Evolutionary conservation across 2,888 invertebrate species (phyloP).

Genomic region (Marasmarcha lunaedactyla): DNA sequence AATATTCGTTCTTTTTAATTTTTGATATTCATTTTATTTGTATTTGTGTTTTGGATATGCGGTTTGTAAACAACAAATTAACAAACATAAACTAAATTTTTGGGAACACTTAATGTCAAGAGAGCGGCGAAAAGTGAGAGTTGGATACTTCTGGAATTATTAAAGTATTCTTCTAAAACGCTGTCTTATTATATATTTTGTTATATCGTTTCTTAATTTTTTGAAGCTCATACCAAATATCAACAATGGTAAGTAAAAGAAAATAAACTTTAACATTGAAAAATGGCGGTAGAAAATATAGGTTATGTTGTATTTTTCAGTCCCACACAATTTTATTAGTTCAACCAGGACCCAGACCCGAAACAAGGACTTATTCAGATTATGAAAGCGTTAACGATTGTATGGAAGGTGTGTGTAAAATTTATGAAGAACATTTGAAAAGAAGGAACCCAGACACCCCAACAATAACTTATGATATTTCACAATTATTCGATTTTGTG

Average conservation of each 20-base stretch:
- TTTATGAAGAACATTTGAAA: slow-evolving; percentile 98
- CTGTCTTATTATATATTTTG: too few species aligned
- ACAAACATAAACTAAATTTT: too few species aligned
- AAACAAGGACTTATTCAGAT: slow-evolving; percentile 97
- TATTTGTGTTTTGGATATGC: too few species aligned
- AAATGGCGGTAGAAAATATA: slow-evolving; percentile 35
- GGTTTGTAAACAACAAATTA: too few species aligned
- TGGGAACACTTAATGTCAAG: too few species aligned
- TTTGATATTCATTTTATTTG: too few species aligned
- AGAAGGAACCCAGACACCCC: slow-evolving; percentile 94
- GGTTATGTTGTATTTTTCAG: slow-evolving; percentile 63
- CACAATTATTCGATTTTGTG: slow-evolving; percentile 97
- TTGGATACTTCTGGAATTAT: too few species aligned
- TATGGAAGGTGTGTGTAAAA: slow-evolving; percentile 99
- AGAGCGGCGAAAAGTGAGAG: too few species aligned
- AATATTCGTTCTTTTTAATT: too few species aligned
- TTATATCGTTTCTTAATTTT: not conserved
- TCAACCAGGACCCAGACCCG: slow-evolving; percentile 93
- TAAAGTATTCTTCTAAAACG: too few species aligned
- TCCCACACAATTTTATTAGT: slow-evolving; percentile 97
- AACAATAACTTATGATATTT: slow-evolving; percentile 98
- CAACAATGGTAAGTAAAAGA: slow-evolving; percentile 28
- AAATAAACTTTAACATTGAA: slow-evolving; percentile 5
- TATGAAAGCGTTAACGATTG: slow-evolving; percentile 98
- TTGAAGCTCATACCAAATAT: too few species aligned